These are phyloP conservation scores for Parauchenoglanis punctatus DNA, from an alignment of 2,797 vertebrate genomes.

Conservation along the genomic window DNA sequence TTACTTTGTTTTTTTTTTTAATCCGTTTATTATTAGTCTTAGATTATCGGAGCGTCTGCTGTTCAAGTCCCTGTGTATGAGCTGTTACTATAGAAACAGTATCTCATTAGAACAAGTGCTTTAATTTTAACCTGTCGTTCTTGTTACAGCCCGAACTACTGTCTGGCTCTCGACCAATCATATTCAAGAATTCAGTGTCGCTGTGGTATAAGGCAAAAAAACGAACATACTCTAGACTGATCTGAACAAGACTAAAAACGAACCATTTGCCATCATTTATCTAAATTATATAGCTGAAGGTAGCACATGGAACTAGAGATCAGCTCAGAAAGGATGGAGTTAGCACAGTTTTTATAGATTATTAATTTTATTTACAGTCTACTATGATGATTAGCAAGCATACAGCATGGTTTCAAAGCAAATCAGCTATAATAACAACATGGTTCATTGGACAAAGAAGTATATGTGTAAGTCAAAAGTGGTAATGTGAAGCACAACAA, in stretches of 20 bases:
- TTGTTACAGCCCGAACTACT: not conserved
- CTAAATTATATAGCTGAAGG: not conserved
- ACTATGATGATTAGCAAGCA: not conserved
- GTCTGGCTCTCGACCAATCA: not conserved
- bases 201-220: too few species aligned
- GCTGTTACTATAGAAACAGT: too few species aligned
- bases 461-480: not conserved
- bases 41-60: not conserved
- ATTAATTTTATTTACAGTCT: not conserved
- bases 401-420: not conserved
- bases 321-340: not conserved
- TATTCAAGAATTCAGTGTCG: not conserved
- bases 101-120: too few species aligned
- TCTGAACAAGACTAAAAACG: not conserved
- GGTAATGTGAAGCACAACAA: not conserved
- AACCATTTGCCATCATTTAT: not conserved
- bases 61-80: too few species aligned
- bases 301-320: not conserved
- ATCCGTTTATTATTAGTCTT: not conserved
- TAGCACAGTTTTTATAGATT: not conserved
- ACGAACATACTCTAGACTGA: too few species aligned
- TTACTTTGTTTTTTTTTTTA: too few species aligned
- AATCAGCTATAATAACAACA: not conserved
- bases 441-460: not conserved
- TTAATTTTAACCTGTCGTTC: not conserved